phyloP scores from a whole-genome alignment of 2,888 invertebrate species.

The Arrhopalites spinosus region DNA sequence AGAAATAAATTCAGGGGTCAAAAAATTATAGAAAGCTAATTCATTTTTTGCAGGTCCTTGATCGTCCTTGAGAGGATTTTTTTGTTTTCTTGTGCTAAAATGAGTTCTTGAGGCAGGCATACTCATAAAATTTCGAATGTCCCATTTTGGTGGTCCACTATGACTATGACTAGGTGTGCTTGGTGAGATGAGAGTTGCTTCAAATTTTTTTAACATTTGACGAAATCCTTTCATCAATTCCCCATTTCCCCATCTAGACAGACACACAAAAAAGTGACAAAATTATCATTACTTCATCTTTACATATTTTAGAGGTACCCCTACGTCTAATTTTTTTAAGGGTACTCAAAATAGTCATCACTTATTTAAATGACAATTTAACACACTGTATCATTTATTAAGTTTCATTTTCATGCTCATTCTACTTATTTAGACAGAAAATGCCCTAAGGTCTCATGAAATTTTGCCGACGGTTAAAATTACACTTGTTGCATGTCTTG shows the following conservation, averaged over 20 bases:
- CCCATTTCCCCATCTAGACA: slow-evolving; percentile 34
- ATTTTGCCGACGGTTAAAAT: too few species aligned
- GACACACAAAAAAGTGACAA: background rate
- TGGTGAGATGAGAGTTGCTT: slow-evolving; percentile 26
- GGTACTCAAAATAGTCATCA: too few species aligned
- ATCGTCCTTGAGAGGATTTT: background rate
- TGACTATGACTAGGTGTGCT: background rate
- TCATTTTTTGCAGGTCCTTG: slow-evolving; percentile 25
- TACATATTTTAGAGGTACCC: too few species aligned
- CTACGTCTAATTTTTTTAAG: too few species aligned
- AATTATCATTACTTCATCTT: too few species aligned
- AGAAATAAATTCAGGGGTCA: background rate
- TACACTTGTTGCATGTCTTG: too few species aligned
- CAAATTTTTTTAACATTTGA: slow-evolving; percentile 41
- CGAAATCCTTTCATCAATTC: slow-evolving; percentile 39
- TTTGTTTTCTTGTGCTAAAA: slow-evolving; percentile 34
- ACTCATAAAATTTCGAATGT: slow-evolving; percentile 36
- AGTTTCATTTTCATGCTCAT: too few species aligned
- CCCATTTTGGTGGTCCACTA: slow-evolving; percentile 30
- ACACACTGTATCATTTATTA: too few species aligned
- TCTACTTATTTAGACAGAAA: too few species aligned
- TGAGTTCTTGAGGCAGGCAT: slow-evolving; percentile 39
- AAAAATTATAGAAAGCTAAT: slow-evolving; percentile 44
- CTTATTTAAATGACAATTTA: too few species aligned
- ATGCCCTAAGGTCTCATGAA: too few species aligned